A percentile compares a stretch with the other conserved stretches of the same genome.
Conservation (phyloP, 2,888 invertebrate species). For the Deilephila elpenor region DNA sequence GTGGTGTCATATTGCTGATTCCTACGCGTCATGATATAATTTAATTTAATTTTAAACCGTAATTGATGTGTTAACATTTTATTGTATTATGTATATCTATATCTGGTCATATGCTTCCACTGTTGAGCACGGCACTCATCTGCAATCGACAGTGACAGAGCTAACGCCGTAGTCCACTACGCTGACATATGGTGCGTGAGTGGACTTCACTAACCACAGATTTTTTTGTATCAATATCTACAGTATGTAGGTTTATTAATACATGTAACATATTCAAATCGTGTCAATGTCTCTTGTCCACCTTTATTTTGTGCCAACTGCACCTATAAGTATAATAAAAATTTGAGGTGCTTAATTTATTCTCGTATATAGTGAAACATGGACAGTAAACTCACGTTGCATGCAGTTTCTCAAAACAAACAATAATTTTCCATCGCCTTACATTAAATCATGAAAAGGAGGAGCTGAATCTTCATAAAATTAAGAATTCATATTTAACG, state of each 20-base stretch:
- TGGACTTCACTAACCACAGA: too few species aligned
- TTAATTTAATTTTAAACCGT: neutral
- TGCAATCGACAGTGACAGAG: too few species aligned
- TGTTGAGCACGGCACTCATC: too few species aligned
- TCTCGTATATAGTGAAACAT: neutral
- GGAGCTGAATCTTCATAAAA: constrained; percentile 78
- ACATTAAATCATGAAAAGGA: constrained; percentile 68
- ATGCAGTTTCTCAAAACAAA: constrained; percentile 36
- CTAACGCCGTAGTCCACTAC: too few species aligned
- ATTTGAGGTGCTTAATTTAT: neutral
- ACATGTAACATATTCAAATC: too few species aligned
- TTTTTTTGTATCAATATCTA: too few species aligned
- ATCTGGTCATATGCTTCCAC: too few species aligned
- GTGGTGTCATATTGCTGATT: constrained; percentile 22
- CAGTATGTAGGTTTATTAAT: too few species aligned
- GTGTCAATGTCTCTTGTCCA: too few species aligned
- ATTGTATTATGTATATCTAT: too few species aligned
- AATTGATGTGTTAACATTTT: neutral
- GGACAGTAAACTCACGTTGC: neutral
- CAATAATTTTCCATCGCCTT: constrained; percentile 45
- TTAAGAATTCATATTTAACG: constrained; percentile 81
- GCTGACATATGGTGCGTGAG: too few species aligned
- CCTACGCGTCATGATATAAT: neutral
- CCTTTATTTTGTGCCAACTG: too few species aligned
- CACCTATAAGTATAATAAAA: neutral